Conservation (phyloP, 2,888 invertebrate species). For the Pseudococcus viburni region DNA sequence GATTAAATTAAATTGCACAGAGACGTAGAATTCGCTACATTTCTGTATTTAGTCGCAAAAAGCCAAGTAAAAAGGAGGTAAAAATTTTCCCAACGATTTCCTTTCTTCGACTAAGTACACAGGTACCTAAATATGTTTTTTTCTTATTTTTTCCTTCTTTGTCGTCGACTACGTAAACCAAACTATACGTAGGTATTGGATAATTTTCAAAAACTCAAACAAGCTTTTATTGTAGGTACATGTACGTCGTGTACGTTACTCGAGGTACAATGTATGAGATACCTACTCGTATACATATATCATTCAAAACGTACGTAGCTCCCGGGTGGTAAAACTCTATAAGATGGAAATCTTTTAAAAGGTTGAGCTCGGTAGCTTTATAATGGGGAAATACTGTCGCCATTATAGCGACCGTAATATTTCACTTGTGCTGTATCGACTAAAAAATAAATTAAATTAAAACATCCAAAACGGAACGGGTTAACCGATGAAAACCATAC, state of each 20-base stretch:
- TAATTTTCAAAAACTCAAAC: constrained; percentile 3
- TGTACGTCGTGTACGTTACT: neutral
- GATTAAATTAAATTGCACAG: neutral
- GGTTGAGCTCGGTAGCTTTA: neutral
- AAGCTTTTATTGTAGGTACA: neutral
- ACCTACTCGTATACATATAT: neutral
- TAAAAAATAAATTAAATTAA: constrained; percentile 36
- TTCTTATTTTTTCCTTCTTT: neutral
- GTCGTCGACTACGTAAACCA: neutral
- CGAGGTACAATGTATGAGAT: constrained; percentile 10
- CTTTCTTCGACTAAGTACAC: neutral
- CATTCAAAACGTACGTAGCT: constrained; percentile 2
- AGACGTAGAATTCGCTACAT: neutral
- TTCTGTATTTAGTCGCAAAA: neutral
- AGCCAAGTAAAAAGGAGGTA: constrained; percentile 4
- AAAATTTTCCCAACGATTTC: neutral
- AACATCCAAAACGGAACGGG: neutral
- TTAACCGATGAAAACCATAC: neutral
- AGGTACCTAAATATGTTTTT: neutral
- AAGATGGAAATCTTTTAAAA: constrained; percentile 38
- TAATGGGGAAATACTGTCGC: constrained; percentile 35
- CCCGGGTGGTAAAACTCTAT: constrained; percentile 15
- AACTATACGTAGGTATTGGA: neutral
- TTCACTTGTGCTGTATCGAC: constrained; percentile 16
- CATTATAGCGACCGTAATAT: constrained; percentile 22